Conservation (phyloP, 2,797 vertebrate genomes). For the Neosalanx taihuensis region DNA sequence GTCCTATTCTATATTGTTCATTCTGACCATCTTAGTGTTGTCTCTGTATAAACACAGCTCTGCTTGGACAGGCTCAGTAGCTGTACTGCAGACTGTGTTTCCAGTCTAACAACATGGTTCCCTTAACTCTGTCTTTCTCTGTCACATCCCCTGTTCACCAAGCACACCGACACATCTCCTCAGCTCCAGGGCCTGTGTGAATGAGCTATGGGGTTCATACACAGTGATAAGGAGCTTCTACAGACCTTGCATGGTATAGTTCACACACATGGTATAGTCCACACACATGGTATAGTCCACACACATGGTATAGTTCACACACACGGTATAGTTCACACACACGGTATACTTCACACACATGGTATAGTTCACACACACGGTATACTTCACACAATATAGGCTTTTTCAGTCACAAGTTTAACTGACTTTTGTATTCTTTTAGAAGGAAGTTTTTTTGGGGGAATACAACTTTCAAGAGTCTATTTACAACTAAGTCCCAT, state of each 20-base stretch:
- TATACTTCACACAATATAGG: not conserved
- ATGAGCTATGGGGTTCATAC: not conserved
- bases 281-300: not conserved
- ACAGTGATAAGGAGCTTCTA: not conserved
- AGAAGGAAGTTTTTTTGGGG: conserved; percentile 34
- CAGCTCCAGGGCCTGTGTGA: not conserved
- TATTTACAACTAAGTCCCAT: conserved; percentile 48
- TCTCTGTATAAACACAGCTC: conserved; percentile 48
- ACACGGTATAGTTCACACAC: not conserved
- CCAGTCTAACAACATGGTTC: not conserved
- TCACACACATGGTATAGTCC: not conserved
- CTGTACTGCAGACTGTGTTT: not conserved
- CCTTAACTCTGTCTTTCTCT: not conserved
- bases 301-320: not conserved
- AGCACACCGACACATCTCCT: not conserved
- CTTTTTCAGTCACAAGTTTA: conserved; percentile 26
- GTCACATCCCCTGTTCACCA: conserved; percentile 5
- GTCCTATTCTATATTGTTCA: not conserved
- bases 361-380: not conserved
- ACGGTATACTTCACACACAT: no score
- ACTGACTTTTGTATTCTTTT: conserved; percentile 14
- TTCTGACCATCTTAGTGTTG: conserved; percentile 38
- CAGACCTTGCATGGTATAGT: conserved; percentile 19
- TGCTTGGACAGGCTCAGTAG: conserved; percentile 10
- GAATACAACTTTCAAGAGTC: conserved; percentile 46